Evolutionary conservation across 2,113 vertebrate genomes (phyloP), one percentile per base, ranked within the genome.

Genomic region (Siphamia tubifer): DNA sequence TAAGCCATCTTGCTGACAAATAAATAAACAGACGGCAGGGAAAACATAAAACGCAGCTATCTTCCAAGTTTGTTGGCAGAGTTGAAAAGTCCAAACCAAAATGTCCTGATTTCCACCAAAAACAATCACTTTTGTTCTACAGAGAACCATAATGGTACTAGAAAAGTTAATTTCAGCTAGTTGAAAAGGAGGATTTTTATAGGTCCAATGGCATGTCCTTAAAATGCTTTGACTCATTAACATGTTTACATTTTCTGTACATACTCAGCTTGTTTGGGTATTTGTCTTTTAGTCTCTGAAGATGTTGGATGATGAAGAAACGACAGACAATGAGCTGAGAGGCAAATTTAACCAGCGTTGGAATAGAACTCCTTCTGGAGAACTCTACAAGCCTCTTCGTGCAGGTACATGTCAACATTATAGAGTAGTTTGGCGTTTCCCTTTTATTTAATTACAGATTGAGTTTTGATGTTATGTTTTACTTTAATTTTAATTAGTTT

Each of bases 281-380:
- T 70, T 63, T 15, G 5, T 73, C 24, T 40, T 31, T 12, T 45
- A 99, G 96, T 95, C 98, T 34, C 77, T 99, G 62, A 95, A 95
- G 79, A 93, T 99, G 82, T 81, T 99, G 84, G 91, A 96, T 61
- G 94, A 96, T 71, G 98, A 99, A 82, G 97, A 98, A 90, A 62
- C 92, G 4, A 98, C 96, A 16, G 98, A 99, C 86, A 98, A 92
- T 36, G 98, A 99, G 17, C 87, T 99, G 71, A 91, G 94, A 87
- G 80, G 90, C 56, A 99, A 99, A 87, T 99, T 99, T 85, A 97
- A 90, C 79, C 96, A 98, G 52, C 96, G 97, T 43, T 99, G 98
- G 98, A 96, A 95, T 90, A 94, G 98, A 86, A 99, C 96, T 0
- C 92, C 96, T 4, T 99, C 98, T 61, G 95, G 81, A 55, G 98